Evolutionary conservation across 2,888 invertebrate genomes (phyloP), one percentile per base, ranked within the genome.

Genomic region (Polia nebulosa): DNA sequence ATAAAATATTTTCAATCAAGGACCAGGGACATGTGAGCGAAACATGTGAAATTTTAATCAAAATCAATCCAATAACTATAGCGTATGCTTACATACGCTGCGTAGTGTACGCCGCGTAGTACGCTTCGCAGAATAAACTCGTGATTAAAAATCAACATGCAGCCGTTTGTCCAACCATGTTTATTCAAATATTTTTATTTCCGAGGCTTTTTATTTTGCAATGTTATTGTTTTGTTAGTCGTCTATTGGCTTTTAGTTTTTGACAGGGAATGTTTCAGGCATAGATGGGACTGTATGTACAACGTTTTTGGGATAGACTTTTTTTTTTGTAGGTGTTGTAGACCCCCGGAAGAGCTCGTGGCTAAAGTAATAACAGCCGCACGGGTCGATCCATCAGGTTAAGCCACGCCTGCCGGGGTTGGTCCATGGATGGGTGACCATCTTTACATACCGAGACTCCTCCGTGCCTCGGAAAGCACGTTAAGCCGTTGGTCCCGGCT

Each of bases 121-220:
- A 36, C 59, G 60, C 67, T 4, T 49, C 49, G 13, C n/a, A 15
- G n/a, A 45, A 60, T 69, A 45, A 68, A 56, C 44, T 59, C 5
- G 49, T 56, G 22, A 73, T 76, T 73, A 29, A 70, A 60, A 58
- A 68, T 76, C 76, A 68, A 76, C 68, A 66, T 11, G 66, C 66
- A 72, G 15, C 17, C 9, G 47, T 25, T 74, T 66, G 49, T 17
- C 25, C 15, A 64, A 20, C 13, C 41, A 36, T 65, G 20, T 74
- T 74, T 75, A 66, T 36, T 55, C 20, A 44, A 65, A 73, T 39
- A 63, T 51, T 73, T 72, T 73, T 64, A 41, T 51, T 36, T 68
- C 5, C 7, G 1, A 34, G 1, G 22, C 22, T 51, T 47, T 55
- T 3, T 53, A 8, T 41, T 63, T 17, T 13, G 3, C 3, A 4